Conservation (phyloP, 2,888 invertebrate species). For the Zygogramma bicolorata region DNA sequence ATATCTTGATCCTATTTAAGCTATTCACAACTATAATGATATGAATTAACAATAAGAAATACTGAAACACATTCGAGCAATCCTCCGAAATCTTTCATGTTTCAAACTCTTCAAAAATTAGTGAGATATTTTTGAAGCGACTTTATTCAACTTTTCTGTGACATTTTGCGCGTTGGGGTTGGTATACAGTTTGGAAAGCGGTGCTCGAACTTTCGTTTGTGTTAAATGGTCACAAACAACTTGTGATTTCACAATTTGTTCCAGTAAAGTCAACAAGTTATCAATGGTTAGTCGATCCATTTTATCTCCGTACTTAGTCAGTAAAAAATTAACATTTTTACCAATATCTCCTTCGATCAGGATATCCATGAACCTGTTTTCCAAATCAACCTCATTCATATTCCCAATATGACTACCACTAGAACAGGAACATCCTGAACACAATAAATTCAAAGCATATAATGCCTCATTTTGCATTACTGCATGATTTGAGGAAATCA, state of each 20-base stretch:
- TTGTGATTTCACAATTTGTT: slow-evolving; percentile 53
- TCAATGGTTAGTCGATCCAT: slow-evolving; percentile 59
- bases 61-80: not conserved
- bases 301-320: slow-evolving; percentile 62
- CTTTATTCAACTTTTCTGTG: slow-evolving; percentile 2
- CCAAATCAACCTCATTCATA: slow-evolving; percentile 26
- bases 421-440: slow-evolving; percentile 59
- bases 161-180: slow-evolving; percentile 43
- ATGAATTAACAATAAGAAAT: slow-evolving; percentile 1
- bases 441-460: slow-evolving; percentile 77
- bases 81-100: not conserved
- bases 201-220: slow-evolving; percentile 38
- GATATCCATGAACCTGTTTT: slow-evolving; percentile 36
- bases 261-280: slow-evolving; percentile 60
- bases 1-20: not conserved
- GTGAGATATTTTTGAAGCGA: not conserved
- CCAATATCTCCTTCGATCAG: slow-evolving; percentile 59
- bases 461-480: slow-evolving; percentile 91
- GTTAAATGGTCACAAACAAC: slow-evolving; percentile 55
- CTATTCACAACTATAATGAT: not conserved
- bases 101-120: not conserved
- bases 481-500: slow-evolving; percentile 85
- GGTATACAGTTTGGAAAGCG: slow-evolving; percentile 48
- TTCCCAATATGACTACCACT: slow-evolving; percentile 14
- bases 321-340: slow-evolving; percentile 59